Percentiles rank a stretch among this genome's conserved stretches.
phyloP scores from a whole-genome alignment of 2,888 invertebrate species.

The Scaptomyza reducta region DNA sequence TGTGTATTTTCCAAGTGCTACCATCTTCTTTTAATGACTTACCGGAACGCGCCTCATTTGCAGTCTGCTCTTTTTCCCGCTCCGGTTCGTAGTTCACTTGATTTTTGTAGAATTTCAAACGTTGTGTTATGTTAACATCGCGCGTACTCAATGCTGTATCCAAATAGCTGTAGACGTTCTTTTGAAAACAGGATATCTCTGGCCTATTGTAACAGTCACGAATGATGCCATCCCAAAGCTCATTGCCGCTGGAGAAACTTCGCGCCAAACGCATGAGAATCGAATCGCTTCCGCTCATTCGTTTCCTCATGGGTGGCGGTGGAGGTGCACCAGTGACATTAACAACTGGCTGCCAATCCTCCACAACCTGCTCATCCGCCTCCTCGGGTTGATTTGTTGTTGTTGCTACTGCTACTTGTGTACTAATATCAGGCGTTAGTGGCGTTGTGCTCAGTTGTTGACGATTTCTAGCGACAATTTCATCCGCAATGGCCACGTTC shows the following conservation, averaged over 20 bases:
- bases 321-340: constrained; percentile 36
- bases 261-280: constrained; percentile 72
- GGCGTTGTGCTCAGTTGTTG: constrained; percentile 54
- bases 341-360: constrained; percentile 66
- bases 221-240: constrained; percentile 90
- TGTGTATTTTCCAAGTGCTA: background rate
- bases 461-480: constrained; percentile 31
- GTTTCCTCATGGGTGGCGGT: constrained; percentile 7
- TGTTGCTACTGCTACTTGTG: constrained; percentile 19
- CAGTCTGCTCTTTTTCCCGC: constrained; percentile 31
- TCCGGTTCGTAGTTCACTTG: constrained; percentile 85
- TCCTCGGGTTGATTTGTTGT: constrained; percentile 19
- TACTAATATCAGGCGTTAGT: constrained; percentile 35
- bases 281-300: constrained; percentile 63
- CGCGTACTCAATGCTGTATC: constrained; percentile 87
- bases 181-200: constrained; percentile 90
- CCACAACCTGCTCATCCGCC: constrained; percentile 33
- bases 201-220: constrained; percentile 89
- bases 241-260: constrained; percentile 86
- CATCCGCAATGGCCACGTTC: constrained; percentile 47
- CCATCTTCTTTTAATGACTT: constrained; percentile 23
- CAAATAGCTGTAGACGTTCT: constrained; percentile 90
- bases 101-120: constrained; percentile 88
- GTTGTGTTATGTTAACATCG: constrained; percentile 88
- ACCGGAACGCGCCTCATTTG: constrained; percentile 57